phyloP scores from a whole-genome alignment of 2,888 invertebrate genomes.

The Ennomos erosarius region DNA sequence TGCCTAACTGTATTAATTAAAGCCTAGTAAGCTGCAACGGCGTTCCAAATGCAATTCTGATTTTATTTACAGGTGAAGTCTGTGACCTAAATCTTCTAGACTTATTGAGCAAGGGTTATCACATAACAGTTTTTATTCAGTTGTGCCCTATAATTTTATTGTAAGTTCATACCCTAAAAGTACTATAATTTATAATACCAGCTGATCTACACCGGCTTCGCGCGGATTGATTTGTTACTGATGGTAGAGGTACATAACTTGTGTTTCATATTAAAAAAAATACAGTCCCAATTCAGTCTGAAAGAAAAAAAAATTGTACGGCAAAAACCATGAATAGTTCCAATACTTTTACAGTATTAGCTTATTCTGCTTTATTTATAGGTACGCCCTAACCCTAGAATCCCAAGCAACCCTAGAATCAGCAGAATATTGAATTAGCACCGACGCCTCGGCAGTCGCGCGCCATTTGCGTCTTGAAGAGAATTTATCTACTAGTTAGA shows the following conservation, averaged over 20 bases:
- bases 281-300: too few species aligned
- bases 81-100: constrained; percentile 35
- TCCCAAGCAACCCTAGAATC: constrained; percentile 22
- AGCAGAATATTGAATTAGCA: constrained; percentile 38
- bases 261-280: too few species aligned
- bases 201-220: too few species aligned
- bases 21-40: constrained; percentile 21
- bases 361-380: too few species aligned
- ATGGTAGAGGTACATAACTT: too few species aligned
- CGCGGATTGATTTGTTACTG: too few species aligned
- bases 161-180: not conserved
- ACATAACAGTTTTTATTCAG: not conserved
- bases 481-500: constrained; percentile 24
- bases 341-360: too few species aligned
- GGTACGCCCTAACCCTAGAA: not conserved
- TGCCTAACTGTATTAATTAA: constrained; percentile 20
- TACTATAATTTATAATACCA: too few species aligned
- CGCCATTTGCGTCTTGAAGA: constrained; percentile 31
- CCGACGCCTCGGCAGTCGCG: constrained; percentile 28
- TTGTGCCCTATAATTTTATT: not conserved
- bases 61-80: constrained; percentile 37
- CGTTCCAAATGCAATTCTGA: constrained; percentile 39
- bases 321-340: too few species aligned
- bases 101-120: constrained; percentile 12
- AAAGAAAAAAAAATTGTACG: too few species aligned